Percentiles rank a stretch among this genome's conserved stretches.
phyloP scores from a whole-genome alignment of 2,797 vertebrate genomes.

The Phrynocephalus forsythii region DNA sequence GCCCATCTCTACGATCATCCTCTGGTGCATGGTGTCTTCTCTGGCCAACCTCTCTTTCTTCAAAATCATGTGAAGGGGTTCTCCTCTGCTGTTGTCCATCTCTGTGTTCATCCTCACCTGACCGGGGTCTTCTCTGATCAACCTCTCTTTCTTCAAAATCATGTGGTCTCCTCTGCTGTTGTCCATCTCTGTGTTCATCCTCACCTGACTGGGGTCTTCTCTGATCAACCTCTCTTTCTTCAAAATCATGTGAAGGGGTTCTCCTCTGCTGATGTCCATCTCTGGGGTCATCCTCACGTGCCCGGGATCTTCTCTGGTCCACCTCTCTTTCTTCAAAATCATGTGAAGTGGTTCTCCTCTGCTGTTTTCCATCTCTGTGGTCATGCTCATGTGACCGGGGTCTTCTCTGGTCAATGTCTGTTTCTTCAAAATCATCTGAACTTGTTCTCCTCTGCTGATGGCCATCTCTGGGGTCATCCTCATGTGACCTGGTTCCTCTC shows the following conservation, averaged over 20 bases:
- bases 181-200: background rate
- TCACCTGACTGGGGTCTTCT: background rate
- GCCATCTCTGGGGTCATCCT: background rate
- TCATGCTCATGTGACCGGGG: background rate
- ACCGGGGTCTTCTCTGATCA: background rate
- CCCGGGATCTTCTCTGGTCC: background rate
- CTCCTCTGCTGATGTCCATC: background rate
- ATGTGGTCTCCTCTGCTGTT: background rate
- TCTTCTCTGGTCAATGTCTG: background rate
- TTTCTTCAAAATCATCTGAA: background rate
- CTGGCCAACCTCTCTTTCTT: background rate
- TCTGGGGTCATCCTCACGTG: background rate
- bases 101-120: background rate
- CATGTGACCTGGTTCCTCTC: background rate
- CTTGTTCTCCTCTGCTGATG: background rate
- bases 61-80: background rate
- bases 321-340: too few relatives aligned
- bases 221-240: background rate
- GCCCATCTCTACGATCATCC: background rate
- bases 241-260: background rate
- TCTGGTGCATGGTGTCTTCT: background rate
- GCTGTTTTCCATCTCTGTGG: too few relatives aligned
- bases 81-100: background rate
- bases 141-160: background rate
- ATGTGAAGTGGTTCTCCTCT: background rate